Conservation (phyloP, 2,113 vertebrate genomes). For the Ranitomeya variabilis region DNA sequence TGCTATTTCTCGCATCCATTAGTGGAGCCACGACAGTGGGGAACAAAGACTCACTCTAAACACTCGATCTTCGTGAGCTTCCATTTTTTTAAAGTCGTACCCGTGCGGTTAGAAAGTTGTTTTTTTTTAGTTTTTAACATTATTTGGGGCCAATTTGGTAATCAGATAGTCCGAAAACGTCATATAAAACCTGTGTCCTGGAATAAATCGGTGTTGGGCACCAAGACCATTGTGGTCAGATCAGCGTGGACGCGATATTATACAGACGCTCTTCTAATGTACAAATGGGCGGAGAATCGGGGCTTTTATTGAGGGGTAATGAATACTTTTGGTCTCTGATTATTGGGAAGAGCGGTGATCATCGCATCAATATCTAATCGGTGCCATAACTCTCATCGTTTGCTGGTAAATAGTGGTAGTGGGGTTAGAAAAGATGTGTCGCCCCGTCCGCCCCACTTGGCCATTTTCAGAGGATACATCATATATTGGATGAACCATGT, state of each 20-base stretch:
- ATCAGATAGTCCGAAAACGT: background rate
- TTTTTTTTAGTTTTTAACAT: background rate
- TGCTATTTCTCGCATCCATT: conserved; percentile 5
- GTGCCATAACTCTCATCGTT: background rate
- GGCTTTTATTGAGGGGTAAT: background rate
- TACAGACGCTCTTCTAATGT: background rate
- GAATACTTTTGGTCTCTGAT: background rate
- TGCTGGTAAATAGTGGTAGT: background rate
- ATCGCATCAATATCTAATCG: background rate
- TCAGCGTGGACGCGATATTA: background rate
- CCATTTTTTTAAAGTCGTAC: conserved; percentile 6
- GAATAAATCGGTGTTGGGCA: background rate
- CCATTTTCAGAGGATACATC: background rate
- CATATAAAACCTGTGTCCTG: too few species aligned
- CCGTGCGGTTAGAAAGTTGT: background rate
- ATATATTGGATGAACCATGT: background rate
- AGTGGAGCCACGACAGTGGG: background rate
- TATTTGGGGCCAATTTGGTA: background rate
- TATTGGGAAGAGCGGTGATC: background rate
- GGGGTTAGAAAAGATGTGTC: background rate
- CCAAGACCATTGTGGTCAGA: background rate
- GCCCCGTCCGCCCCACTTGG: background rate
- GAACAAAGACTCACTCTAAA: conserved; percentile 28
- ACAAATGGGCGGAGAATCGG: background rate
- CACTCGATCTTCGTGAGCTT: conserved; percentile 14